Percentiles rank a stretch among this genome's conserved stretches.
These are phyloP conservation scores for Latheticus oryzae DNA, from an alignment of 2,888 invertebrate genomes.

Conservation along the genomic window DNA sequence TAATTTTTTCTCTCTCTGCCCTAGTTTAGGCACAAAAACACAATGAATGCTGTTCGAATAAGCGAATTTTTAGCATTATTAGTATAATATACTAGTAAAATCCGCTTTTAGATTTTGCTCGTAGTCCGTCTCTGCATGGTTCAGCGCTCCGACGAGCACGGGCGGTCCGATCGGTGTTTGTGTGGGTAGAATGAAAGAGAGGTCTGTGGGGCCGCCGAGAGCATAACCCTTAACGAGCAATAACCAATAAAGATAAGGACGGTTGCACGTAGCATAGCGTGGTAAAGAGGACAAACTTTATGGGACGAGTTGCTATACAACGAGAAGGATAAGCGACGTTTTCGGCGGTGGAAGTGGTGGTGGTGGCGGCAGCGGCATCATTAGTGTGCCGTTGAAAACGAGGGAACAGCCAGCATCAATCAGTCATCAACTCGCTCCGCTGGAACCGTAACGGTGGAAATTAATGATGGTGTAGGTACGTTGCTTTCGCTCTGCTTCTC, in stretches of 20 bases:
- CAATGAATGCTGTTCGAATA: too few species aligned
- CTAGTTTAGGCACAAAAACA: too few species aligned
- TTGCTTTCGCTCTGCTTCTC: slow-evolving; percentile 27
- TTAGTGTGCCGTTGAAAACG: slow-evolving; percentile 52
- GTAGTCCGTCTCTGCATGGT: slow-evolving; percentile 26
- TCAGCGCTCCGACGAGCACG: slow-evolving; percentile 23
- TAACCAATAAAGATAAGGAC: slow-evolving; percentile 45
- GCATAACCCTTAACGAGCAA: slow-evolving; percentile 43
- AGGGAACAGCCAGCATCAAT: slow-evolving; percentile 56
- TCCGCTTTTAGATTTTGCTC: too few species aligned
- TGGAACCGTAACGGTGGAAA: slow-evolving; percentile 56
- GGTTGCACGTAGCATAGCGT: slow-evolving; percentile 31
- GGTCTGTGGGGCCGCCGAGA: slow-evolving; percentile 29
- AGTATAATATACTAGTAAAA: too few species aligned
- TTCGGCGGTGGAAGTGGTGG: slow-evolving; percentile 27
- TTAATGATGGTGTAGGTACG: slow-evolving; percentile 54
- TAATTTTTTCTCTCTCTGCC: slow-evolving; percentile 37
- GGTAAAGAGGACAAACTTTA: slow-evolving; percentile 38
- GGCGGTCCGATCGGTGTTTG: slow-evolving; percentile 27
- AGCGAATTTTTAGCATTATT: too few species aligned
- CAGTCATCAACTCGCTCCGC: slow-evolving; percentile 56
- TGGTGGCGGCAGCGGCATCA: slow-evolving; percentile 51
- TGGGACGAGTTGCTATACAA: slow-evolving; percentile 47
- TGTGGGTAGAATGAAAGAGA: slow-evolving; percentile 33
- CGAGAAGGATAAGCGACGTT: slow-evolving; percentile 46